phyloP scores from a whole-genome alignment of 2,888 invertebrate species.

The Apotomis capreana region DNA sequence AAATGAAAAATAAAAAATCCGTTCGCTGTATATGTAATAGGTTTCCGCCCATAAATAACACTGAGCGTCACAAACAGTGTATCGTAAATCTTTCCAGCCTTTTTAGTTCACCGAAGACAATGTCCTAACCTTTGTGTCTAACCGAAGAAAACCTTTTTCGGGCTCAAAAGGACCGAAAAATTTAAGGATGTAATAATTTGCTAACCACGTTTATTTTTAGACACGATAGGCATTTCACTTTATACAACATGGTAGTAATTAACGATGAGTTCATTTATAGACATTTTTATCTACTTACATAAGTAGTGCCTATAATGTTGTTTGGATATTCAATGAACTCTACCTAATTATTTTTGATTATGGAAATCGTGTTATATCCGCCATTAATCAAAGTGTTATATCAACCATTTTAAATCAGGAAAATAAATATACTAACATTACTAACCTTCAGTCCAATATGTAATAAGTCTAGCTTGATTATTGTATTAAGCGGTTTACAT shows the following conservation, averaged over 20 bases:
- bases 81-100: conserved; percentile 38
- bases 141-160: conserved; percentile 11
- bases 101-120: conserved; percentile 36
- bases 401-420: background rate
- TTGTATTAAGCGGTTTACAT: no score
- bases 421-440: no score
- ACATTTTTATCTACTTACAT: no score
- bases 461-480: no score
- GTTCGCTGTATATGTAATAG: conserved; percentile 21
- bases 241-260: no score
- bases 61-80: conserved; percentile 34
- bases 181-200: conserved; percentile 17
- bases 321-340: no score
- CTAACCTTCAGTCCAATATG: no score
- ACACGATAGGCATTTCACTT: no score
- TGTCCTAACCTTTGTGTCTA: conserved; percentile 16
- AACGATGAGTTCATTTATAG: no score
- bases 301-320: no score
- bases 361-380: no score
- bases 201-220: background rate
- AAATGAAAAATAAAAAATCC: background rate
- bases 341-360: no score
- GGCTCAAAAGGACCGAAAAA: conserved; percentile 17
- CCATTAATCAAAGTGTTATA: background rate
- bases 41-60: conserved; percentile 37